Evolutionary conservation across 2,797 vertebrate species (phyloP), one percentile per base, ranked within the genome.

Genomic region (Tragelaphus oryx): DNA sequence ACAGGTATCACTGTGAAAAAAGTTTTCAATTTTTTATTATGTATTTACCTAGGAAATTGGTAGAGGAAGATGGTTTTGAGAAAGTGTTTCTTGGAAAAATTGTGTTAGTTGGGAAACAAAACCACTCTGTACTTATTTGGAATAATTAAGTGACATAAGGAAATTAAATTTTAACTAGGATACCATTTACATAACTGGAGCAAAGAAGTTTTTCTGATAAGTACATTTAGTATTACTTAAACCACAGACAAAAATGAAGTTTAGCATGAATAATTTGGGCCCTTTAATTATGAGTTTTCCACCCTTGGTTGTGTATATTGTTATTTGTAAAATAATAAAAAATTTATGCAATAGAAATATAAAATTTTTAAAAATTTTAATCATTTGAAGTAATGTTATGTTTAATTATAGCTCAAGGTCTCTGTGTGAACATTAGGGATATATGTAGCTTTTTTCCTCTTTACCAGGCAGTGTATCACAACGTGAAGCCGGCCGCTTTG

Each of bases 381-480:
- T 75, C 3, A 92, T 54, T 84, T 86, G 55, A 76, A 74, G 33
- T 88, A 52, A 46, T 91, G 86, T 78, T 93, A 17, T 24, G 30
- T 81, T 59, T 92, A 44, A 48, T 46, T 84, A 28, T 8, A 68
- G 59, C 37, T 74, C 16, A n/a, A 62, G n/a, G 48, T 62, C 44
- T 96, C 8, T 83, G 10, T 74, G 2, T 85, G 44, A 78, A 24
- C 71, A 12, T 57, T 62, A 50, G n/a, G 52, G 6, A 37, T 48
- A 24, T 46, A 33, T 85, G 4, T 94, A 11, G 90, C 93, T 96
- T 95, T 5, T 26, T 94, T 13, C 71, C 55, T 83, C 54, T 87
- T 94, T 87, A 92, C 62, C 89, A 99, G 99, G 99, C 99, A 5
- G 99, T 99, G 20, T 99, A 99, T 98, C 99, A 99, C 97, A 99